phyloP scores from a whole-genome alignment of 2,888 invertebrate genomes.

The Rhimphoctona megacephalus region DNA sequence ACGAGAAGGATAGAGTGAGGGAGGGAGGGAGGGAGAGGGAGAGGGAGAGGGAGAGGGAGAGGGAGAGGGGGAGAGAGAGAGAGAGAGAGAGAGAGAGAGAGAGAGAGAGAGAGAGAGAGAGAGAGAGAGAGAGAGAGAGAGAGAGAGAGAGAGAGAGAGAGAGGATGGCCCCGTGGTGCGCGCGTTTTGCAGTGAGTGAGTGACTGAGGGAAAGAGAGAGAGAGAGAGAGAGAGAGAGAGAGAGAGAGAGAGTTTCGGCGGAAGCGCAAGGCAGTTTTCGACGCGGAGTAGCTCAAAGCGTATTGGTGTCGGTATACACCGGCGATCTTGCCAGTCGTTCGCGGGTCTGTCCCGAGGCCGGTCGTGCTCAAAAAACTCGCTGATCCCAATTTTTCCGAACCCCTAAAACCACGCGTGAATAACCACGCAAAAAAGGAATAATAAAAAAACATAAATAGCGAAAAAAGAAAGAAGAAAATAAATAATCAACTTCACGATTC shows the following conservation, averaged over 20 bases:
- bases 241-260: constrained; percentile 59
- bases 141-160: background rate
- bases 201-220: constrained; percentile 4
- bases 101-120: constrained; percentile 38
- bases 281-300: constrained; percentile 59
- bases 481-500: background rate
- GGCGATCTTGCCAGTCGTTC: constrained; percentile 77
- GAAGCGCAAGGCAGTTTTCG: constrained; percentile 69
- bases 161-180: constrained; percentile 58
- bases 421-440: background rate
- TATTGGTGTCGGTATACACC: constrained; percentile 60
- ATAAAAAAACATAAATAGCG: background rate
- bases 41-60: constrained; percentile 15
- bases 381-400: constrained; percentile 19
- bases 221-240: constrained; percentile 13
- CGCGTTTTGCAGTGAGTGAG: constrained; percentile 46
- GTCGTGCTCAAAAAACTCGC: constrained; percentile 68
- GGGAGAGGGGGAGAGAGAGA: constrained; percentile 24
- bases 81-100: constrained; percentile 1
- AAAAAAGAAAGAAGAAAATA: background rate
- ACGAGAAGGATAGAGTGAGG: constrained; percentile 27
- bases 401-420: background rate
- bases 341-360: constrained; percentile 78
- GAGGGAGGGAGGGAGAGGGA: background rate
- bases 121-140: constrained; percentile 9